Evolutionary conservation across 1,140 invertebrate genomes (phyloP), one percentile per base, ranked within the genome.

Genomic region (Penaeus vannamei): DNA sequence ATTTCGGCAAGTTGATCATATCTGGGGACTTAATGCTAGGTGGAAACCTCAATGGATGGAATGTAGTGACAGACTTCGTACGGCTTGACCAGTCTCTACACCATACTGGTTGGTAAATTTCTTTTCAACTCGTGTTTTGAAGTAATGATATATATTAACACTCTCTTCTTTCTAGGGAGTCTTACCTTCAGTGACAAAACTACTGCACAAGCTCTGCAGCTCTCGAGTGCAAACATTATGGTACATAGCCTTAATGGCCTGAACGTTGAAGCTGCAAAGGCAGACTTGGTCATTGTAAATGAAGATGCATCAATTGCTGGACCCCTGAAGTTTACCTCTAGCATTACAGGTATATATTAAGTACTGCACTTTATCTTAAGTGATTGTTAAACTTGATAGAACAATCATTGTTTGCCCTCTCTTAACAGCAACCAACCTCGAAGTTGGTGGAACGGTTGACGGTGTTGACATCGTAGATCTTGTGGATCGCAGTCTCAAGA

Each of bases 361-460:
- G 8, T 5, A n/a, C 59, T 7, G 3, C 3, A 10, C 42, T 5
- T 46, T 46, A 10, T 10, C 10, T 3, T 46, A 46, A 46, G 10
- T 46, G n/a, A n/a, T n/a, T n/a, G n/a, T n/a, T n/a, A n/a, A n/a
- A n/a, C n/a, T n/a, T n/a, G 53, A 53, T 53, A 10, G 10, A 53
- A 53, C 0, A n/a, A n/a, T n/a, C n/a, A n/a, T n/a, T n/a, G n/a
- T n/a, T n/a, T n/a, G n/a, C 17, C 3, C 7, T 66, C 26, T 29
- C 8, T 79, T 59, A 46, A 29, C 87, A 89, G 87, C 84, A 5
- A 53, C n/a, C 3, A 23, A 23, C 32, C 83, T 89, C 17, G 32
- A 89, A 36, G 87, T 89, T 23, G 85, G 82, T 64, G 87, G 87
- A 7, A n/a, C 59, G 23, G 53, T 89, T 19, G 87, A 89, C 61